Conservation (phyloP, 2,797 vertebrate genomes). For the Mormyrops attenuatus region DNA sequence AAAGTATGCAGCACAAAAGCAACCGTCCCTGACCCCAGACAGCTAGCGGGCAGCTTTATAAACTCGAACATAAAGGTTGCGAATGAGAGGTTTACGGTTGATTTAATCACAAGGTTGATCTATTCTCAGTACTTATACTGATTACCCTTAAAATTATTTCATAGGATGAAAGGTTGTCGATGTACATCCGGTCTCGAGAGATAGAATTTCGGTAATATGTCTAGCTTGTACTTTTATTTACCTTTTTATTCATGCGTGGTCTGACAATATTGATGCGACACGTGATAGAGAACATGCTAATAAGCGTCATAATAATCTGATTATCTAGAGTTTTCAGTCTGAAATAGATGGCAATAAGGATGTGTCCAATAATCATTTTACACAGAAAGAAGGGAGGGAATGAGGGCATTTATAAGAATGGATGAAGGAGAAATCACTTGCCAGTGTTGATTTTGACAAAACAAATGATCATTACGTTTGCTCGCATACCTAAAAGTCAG, state of each 20-base stretch:
- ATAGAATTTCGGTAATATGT: not conserved
- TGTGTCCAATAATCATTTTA: not conserved
- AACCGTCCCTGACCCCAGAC: not conserved
- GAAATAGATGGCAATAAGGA: not conserved
- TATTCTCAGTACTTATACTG: not conserved
- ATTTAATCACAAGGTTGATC: not conserved
- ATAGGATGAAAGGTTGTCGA: not conserved
- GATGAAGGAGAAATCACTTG: not conserved
- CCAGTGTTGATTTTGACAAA: not conserved
- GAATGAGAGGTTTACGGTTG: not conserved
- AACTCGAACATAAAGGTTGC: not conserved
- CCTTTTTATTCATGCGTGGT: not conserved
- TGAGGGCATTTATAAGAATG: not conserved
- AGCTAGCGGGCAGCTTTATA: not conserved
- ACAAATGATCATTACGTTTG: not conserved
- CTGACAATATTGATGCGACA: not conserved
- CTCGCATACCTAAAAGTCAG: not conserved
- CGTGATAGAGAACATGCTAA: not conserved
- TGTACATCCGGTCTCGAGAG: not conserved
- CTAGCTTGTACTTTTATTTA: not conserved
- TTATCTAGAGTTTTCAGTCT: not conserved
- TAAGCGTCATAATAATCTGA: not conserved
- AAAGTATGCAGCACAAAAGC: not conserved
- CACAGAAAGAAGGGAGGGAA: not conserved
- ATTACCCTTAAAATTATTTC: not conserved